phyloP scores from a whole-genome alignment of 2,888 invertebrate genomes.

The Emmelina monodactyla region DNA sequence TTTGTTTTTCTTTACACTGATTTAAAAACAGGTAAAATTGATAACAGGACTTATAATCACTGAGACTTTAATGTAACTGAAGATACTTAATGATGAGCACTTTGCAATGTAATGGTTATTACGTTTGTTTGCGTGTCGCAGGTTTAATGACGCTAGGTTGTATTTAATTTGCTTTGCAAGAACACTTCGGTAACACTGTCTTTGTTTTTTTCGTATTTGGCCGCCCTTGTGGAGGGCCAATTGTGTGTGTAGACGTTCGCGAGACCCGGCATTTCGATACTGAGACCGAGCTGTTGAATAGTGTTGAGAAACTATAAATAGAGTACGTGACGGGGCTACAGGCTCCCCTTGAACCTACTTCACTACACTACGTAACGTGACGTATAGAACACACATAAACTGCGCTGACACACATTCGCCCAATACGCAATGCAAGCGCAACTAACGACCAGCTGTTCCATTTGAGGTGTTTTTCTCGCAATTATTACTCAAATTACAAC shows the following conservation, averaged over 20 bases:
- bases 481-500: neutral
- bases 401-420: conserved; percentile 58
- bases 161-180: conserved; percentile 29
- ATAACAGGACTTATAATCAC: conserved; percentile 30
- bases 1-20: conserved; percentile 49
- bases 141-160: conserved; percentile 39
- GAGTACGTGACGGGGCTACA: conserved; percentile 57
- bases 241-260: conserved; percentile 41
- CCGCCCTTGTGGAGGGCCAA: conserved; percentile 29
- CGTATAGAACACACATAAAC: conserved; percentile 52
- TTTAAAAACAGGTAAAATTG: conserved; percentile 21
- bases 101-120: conserved; percentile 37
- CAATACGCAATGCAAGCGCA: conserved; percentile 26
- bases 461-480: neutral
- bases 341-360: conserved; percentile 64
- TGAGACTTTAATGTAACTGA: conserved; percentile 42
- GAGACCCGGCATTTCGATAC: conserved; percentile 60
- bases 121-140: conserved; percentile 42
- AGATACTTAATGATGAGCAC: conserved; percentile 33
- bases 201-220: conserved; percentile 18
- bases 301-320: conserved; percentile 58
- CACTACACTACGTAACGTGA: conserved; percentile 46
- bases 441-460: neutral
- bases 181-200: conserved; percentile 13
- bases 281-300: conserved; percentile 57